These are phyloP conservation scores for Brevimyrus niger DNA, from an alignment of 2,113 vertebrate genomes.

Conservation along the genomic window DNA sequence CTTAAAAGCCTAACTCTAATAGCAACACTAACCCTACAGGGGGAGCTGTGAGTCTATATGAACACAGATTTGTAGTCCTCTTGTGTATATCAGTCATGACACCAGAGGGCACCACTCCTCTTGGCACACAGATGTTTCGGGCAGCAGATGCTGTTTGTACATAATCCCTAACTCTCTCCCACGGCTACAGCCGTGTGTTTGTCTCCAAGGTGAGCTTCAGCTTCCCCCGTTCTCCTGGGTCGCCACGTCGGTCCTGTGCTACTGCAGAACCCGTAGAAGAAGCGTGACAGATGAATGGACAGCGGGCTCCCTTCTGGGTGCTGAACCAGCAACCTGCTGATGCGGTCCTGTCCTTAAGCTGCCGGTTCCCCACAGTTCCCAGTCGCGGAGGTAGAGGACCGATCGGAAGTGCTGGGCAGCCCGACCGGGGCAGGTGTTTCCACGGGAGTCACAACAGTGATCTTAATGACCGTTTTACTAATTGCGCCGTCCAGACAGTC, in stretches of 20 bases:
- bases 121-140: not conserved
- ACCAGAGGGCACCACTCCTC: not conserved
- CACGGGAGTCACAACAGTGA: not conserved
- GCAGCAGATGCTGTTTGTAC: not conserved
- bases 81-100: not conserved
- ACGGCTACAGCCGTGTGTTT: not conserved
- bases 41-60: not conserved
- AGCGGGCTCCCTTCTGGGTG: not conserved
- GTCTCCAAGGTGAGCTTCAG: not conserved
- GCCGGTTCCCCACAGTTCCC: not conserved
- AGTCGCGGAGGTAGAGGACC: not conserved
- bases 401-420: not conserved
- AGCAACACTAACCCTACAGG: not conserved
- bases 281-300: not conserved
- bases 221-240: not conserved
- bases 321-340: not conserved
- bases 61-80: not conserved
- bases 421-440: not conserved
- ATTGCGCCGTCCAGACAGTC: not conserved
- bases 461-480: not conserved
- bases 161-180: not conserved
- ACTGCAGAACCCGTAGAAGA: not conserved
- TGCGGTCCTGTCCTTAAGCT: not conserved
- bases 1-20: not conserved
- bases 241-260: not conserved